A percentile compares a stretch with the other conserved stretches of the same genome.
Evolutionary conservation across 2,113 vertebrate species (phyloP).

Genomic region (Brienomyrus brachyistius): DNA sequence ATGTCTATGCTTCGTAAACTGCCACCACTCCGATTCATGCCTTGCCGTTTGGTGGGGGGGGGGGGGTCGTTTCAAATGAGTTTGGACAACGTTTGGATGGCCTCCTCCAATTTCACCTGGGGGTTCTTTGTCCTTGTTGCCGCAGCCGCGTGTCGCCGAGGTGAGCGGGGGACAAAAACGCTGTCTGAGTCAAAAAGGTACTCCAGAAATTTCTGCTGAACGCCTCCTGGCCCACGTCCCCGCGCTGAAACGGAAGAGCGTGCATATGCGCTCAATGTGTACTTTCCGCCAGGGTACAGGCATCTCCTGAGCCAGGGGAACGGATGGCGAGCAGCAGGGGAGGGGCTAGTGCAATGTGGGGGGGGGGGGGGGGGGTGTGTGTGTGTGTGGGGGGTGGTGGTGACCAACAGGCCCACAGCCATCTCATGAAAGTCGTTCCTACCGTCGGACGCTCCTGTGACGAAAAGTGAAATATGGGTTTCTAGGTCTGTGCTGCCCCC

Average conservation of each 20-base stretch:
- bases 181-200: not conserved
- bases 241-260: not conserved
- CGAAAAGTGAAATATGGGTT: too few relatives aligned
- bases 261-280: not conserved
- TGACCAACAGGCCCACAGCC: too few relatives aligned
- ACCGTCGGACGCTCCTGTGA: too few relatives aligned
- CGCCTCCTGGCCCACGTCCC: not conserved
- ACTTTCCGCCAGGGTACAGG: not conserved
- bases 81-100: too few relatives aligned
- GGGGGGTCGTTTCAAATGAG: too few relatives aligned
- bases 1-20: not conserved
- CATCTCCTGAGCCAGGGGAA: not conserved
- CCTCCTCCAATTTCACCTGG: too few relatives aligned
- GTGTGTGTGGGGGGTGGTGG: too few relatives aligned
- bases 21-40: not conserved
- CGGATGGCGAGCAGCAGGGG: not conserved
- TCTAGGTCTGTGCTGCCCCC: too few relatives aligned
- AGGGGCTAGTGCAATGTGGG: not conserved
- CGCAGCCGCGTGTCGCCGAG: too few relatives aligned
- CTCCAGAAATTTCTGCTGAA: not conserved
- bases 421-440: too few relatives aligned
- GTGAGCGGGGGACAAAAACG: not conserved
- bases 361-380: not conserved
- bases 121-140: too few relatives aligned
- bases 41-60: not conserved